Base-by-base conservation (phyloP, 2,888 invertebrate species). In the Phrixothrix hirtus region DNA sequence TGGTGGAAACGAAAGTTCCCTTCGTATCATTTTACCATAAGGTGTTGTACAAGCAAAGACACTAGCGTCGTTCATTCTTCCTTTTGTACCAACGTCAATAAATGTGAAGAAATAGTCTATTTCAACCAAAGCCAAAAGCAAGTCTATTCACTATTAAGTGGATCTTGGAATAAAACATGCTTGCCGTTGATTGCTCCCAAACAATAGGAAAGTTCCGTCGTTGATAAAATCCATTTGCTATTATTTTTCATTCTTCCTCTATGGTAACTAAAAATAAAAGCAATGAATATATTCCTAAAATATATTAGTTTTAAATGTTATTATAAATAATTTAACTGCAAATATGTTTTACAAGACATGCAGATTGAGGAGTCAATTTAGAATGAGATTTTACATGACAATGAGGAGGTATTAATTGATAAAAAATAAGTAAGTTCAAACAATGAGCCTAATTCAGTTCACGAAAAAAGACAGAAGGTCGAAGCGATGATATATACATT, bases 101-200 rank as follows among this genome's bases (percentile, higher is more conserved):
- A 13, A 35, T 16, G 16, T 48, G 27, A 63, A 65, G 37, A 58
- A 43, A 38, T 63, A 66, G 30, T 69, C 58, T n/a, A 63, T 64
- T 60, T 71, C 63, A 35, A 59, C 66, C 27, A 65, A 7, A 30
- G 65, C 67, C 52, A 70, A 38, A 16, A 70, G 47, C 16, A 31
- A 5, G 6, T 44, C 15, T 45, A 48, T 9, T 60, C 62, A 37
- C 51, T 57, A 37, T 58, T 53, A 16, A 41, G 17, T 36, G 61
- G 60, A n/a, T 55, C 47, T 51, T 62, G 58, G 2, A 60, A 25
- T 9, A n/a, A 37, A 25, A 25, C 13, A 12, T 37, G 37, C 25
- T 25, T 25, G 5, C 31, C 31, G 12, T 12, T 13, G 6, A 4
- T 3, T 5, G 53, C 49, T 29, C 59, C 59, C 7, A 61, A 32